Conservation (phyloP, 2,888 invertebrate genomes). For the Pheosia tremula region DNA sequence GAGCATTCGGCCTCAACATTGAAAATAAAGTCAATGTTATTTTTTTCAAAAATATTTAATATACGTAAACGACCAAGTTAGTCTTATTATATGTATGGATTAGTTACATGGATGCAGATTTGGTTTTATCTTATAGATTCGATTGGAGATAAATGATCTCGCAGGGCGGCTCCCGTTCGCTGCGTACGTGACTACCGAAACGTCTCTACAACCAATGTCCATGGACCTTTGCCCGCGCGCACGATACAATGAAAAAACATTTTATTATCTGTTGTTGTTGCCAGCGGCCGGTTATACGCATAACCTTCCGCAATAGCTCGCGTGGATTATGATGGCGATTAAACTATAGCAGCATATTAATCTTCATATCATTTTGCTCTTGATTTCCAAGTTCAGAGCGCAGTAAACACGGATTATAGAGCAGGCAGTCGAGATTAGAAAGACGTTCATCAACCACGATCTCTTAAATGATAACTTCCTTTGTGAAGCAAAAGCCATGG, state of each 20-base stretch:
- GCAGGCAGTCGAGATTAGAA: conserved; percentile 5
- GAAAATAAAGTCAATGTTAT: no score
- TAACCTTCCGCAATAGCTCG: conserved; percentile 18
- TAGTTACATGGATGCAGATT: conserved; percentile 8
- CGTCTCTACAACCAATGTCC: conserved; percentile 49
- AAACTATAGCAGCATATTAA: not conserved
- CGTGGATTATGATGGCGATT: not conserved
- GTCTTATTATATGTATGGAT: not conserved
- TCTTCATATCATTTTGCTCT: not conserved
- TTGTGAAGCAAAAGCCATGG: conserved; percentile 13
- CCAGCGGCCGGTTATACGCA: conserved; percentile 15
- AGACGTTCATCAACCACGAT: conserved; percentile 8
- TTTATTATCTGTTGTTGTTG: conserved; percentile 37
- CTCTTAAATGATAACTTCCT: conserved; percentile 11
- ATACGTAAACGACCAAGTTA: not conserved
- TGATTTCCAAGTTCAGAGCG: not conserved
- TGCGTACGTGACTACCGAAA: conserved; percentile 69
- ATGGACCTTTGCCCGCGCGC: conserved; percentile 51
- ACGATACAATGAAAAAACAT: conserved; percentile 28
- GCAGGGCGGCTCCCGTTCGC: conserved; percentile 19
- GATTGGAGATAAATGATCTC: conserved; percentile 29
- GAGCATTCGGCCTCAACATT: no score
- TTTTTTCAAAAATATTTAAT: not conserved
- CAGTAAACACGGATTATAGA: conserved; percentile 17
- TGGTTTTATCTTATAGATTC: conserved; percentile 10